A percentile compares a stretch with the other conserved stretches of the same genome.
Evolutionary conservation across 1,140 invertebrate species (phyloP).

Genomic region (Pogonomyrmex barbatus): DNA sequence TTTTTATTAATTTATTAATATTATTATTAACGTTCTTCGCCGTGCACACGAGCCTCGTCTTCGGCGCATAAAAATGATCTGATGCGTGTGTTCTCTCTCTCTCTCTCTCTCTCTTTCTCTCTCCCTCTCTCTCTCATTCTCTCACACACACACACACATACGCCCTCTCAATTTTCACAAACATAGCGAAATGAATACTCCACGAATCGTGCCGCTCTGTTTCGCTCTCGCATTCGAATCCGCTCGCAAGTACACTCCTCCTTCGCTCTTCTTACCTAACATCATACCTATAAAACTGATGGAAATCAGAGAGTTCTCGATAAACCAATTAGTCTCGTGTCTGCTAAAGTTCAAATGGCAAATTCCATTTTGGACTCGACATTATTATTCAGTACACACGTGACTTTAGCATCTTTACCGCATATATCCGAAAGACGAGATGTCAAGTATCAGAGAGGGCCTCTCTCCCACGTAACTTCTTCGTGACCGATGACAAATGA

Average conservation of each 20-base stretch:
- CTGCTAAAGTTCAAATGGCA: conserved; percentile 8
- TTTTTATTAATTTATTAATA: conserved; percentile 43
- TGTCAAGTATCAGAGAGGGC: background rate
- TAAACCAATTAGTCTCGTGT: background rate
- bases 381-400: conserved; percentile 14
- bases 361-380: conserved; percentile 23
- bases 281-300: conserved; percentile 48
- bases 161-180: conserved; percentile 23
- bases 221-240: conserved; percentile 5
- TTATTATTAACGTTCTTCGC: conserved; percentile 62
- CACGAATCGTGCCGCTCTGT: conserved; percentile 4
- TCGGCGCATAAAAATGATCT: conserved; percentile 45
- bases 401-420: conserved; percentile 3
- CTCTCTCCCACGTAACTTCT: background rate
- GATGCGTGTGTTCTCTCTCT: conserved; percentile 27
- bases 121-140: background rate
- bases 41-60: conserved; percentile 41
- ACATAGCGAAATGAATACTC: background rate
- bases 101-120: background rate
- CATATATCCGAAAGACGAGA: background rate
- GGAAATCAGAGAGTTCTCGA: conserved; percentile 16
- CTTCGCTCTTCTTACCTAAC: conserved; percentile 35
- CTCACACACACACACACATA: background rate
- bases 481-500: conserved; percentile 5
- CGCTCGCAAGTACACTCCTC: conserved; percentile 40